Evolutionary conservation across 2,797 vertebrate genomes (phyloP).

Genomic region (Manis javanica): DNA sequence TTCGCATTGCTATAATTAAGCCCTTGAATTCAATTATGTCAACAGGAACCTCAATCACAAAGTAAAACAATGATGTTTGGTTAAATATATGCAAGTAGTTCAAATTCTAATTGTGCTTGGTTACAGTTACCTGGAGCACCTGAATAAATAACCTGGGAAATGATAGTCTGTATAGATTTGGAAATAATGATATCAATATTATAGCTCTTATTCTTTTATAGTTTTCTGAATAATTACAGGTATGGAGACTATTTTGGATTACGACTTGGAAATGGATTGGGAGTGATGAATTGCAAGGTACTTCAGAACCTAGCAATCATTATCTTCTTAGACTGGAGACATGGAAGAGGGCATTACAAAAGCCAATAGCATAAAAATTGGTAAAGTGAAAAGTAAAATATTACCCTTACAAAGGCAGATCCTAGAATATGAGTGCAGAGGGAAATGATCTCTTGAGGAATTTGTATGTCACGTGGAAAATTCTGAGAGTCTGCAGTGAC

Average conservation of each 20-base stretch:
- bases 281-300: background rate
- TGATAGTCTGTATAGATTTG: background rate
- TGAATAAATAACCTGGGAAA: background rate
- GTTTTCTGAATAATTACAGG: background rate
- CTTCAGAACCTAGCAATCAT: background rate
- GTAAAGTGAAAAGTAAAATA: background rate
- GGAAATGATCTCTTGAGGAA: background rate
- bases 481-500: background rate
- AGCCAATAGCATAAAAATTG: background rate
- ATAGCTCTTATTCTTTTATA: background rate
- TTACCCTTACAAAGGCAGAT: background rate
- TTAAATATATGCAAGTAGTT: background rate
- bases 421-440: background rate
- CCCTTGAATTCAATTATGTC: background rate
- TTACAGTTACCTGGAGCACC: background rate
- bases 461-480: conserved; percentile 37
- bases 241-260: conserved; percentile 49
- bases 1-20: conserved; percentile 1
- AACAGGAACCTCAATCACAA: conserved; percentile 30
- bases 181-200: background rate
- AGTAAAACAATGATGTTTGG: background rate
- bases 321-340: conserved; percentile 16
- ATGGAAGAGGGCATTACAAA: background rate
- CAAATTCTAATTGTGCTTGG: background rate
- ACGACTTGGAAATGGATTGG: conserved; percentile 11